Evolutionary conservation across 2,797 vertebrate genomes (phyloP), one percentile per base, ranked within the genome.

Genomic region (Furcifer pardalis): DNA sequence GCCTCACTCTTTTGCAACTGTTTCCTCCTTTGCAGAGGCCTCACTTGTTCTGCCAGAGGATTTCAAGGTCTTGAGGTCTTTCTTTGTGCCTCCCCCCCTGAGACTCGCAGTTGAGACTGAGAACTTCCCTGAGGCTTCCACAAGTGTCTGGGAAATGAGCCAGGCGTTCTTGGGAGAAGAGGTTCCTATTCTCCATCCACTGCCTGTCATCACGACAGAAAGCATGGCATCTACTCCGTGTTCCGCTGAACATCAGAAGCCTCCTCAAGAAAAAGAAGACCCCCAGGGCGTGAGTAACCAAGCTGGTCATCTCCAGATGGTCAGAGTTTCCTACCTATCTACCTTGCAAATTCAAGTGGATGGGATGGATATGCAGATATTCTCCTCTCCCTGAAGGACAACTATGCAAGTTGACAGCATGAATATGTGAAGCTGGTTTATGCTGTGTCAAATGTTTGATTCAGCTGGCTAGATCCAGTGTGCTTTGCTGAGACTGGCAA

Each of bases 131-230:
- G 79, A 63, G 21, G 56, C 79, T n/a, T n/a, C 32, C 13, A 52
- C 84, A 71, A 74, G 13, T 59, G 40, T 32, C 76, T 49, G 49
- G 79, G 37, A 19, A 2, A 19, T 88, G 91, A 95, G 82, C 59
- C 0, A 88, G 93, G 91, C 93, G 10, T 8, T 66, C 72, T 62
- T 85, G 93, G 83, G 88, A 92, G 86, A 91, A 89, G 94, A 95
- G 66, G 95, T 71, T 91, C 74, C 9, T 69, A 40, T 90, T 60
- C 72, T 59, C 42, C 25, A 35, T 37, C 52, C 42, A 1, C 12
- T 71, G 52, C 27, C 73, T 35, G 40, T 74, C 35, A 21, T 74
- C 68, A 62, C 40, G 71, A 72, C 32, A 32, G 79, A 77, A 30
- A 30, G 59, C 62, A 7, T 7, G 17, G 62, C 62, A 15, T 35